Base-by-base conservation (phyloP, 2,113 vertebrate species). In the Empidonax alnorum region DNA sequence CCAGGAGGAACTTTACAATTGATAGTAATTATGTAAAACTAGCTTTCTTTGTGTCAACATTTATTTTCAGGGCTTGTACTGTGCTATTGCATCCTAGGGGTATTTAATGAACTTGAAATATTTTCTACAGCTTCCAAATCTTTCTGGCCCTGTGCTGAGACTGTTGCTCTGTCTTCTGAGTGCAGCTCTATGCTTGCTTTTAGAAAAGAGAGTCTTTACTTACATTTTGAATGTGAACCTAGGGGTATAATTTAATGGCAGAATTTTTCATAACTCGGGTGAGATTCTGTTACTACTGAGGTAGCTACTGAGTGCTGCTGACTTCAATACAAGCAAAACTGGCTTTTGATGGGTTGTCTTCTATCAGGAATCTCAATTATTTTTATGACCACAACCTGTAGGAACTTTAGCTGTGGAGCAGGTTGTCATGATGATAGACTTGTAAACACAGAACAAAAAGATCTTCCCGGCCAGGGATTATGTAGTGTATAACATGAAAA, bases 91-190 rank as follows among this genome's bases (percentile, higher is more conserved):
- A 53, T 93, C 92, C 67, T 46, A 66, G 63, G 77, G 62, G 19
- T 87, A 76, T 89, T 93, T 93, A 89, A 96, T 73, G 88, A 89
- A 90, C 76, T 90, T 84, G 66, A 94, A 94, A 86, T 75, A 46
- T 69, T 92, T 87, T 72, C 62, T 84, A 19, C n/a, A 39, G 47
- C 41, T 93, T 87, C 68, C 62, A 78, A 66, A 75, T 89, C 55
- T 68, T 84, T 84, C 62, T 78, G 56, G 20, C 56, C 59, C 7
- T 4, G 1, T 2, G 5, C 68, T 90, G 61, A 86, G 42, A 35
- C 68, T 14, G 1, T 23, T 75, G 65, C 52, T 90, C 41, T 77
- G 49, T 85, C 46, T 71, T 94, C 35, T 72, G 61, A 94, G 28
- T 65, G 31, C 25, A 81, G 56, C n/a, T 86, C 33, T 47, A 3